These are phyloP conservation scores for Xylota sylvarum DNA, from an alignment of 2,888 invertebrate species.

Conservation along the genomic window DNA sequence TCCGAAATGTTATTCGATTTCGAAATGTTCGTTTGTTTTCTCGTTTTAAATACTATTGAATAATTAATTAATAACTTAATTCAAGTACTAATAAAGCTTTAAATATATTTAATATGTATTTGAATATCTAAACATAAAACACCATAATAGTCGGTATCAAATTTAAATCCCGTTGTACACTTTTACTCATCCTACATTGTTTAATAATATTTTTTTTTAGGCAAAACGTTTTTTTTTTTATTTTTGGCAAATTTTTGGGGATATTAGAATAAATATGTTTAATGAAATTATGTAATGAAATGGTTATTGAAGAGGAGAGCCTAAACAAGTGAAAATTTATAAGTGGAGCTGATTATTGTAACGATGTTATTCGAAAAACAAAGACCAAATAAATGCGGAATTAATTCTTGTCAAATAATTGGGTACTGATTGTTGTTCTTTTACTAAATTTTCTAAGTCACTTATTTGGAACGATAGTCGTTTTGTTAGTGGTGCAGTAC, in stretches of 20 bases:
- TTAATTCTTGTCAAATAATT: slow-evolving; percentile 59
- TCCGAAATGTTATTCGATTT: slow-evolving; percentile 56
- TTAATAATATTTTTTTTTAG: slow-evolving; percentile 20
- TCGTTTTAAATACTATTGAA: slow-evolving; percentile 65
- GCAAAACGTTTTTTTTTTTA: slow-evolving; percentile 26
- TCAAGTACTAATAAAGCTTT: slow-evolving; percentile 68
- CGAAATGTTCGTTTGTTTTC: slow-evolving; percentile 65
- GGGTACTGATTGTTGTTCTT: neutral
- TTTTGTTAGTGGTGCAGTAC: too few relatives aligned
- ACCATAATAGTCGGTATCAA: slow-evolving; percentile 21
- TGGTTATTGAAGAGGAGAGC: slow-evolving; percentile 1
- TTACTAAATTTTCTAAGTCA: too few relatives aligned
- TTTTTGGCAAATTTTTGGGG: slow-evolving; percentile 24
- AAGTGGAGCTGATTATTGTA: slow-evolving; percentile 36
- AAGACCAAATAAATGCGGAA: slow-evolving; percentile 65
- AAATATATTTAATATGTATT: slow-evolving; percentile 60
- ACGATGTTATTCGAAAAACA: slow-evolving; percentile 42
- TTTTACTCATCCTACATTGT: slow-evolving; percentile 23
- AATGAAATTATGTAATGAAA: slow-evolving; percentile 26
- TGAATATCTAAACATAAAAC: slow-evolving; percentile 21
- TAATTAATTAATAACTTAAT: slow-evolving; percentile 56
- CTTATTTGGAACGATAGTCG: too few relatives aligned
- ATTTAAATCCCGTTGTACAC: slow-evolving; percentile 20
- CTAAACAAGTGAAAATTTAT: slow-evolving; percentile 14
- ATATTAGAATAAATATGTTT: neutral